Evolutionary conservation across 1,140 invertebrate species (phyloP).

Genomic region (Drosophila saltans): DNA sequence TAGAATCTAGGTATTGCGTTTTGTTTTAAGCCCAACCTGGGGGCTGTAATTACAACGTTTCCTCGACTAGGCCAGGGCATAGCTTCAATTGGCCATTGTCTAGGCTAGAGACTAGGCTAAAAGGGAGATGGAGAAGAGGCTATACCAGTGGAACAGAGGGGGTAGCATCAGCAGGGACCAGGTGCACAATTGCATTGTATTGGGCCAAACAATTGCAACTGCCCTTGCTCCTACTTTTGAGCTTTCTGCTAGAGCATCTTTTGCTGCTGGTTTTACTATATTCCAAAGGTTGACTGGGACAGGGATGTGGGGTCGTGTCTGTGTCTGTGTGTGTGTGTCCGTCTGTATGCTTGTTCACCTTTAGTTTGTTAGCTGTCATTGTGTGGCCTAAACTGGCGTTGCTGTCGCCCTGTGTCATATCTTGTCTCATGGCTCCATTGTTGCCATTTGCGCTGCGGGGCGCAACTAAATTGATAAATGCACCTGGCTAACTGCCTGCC

Average conservation of each 20-base stretch:
- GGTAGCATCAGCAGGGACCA: constrained; percentile 31
- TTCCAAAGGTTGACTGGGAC: background rate
- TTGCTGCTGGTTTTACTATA: constrained; percentile 57
- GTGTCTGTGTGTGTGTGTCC: background rate
- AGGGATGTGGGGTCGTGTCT: background rate
- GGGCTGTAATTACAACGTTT: constrained; percentile 75
- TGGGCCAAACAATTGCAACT: constrained; percentile 61
- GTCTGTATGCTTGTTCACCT: constrained; percentile 38
- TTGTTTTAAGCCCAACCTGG: constrained; percentile 50
- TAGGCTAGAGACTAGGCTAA: background rate
- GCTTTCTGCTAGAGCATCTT: background rate
- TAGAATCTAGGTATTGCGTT: constrained; percentile 30
- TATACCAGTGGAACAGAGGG: constrained; percentile 3
- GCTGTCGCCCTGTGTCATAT: constrained; percentile 54
- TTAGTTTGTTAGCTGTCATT: constrained; percentile 70
- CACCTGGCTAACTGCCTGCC: constrained; percentile 54
- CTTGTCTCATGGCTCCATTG: constrained; percentile 64
- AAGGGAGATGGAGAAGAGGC: background rate
- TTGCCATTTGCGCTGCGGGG: constrained; percentile 67
- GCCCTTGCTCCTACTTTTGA: constrained; percentile 25
- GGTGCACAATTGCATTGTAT: constrained; percentile 47
- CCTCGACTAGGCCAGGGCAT: constrained; percentile 30
- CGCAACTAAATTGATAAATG: constrained; percentile 77
- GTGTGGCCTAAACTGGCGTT: constrained; percentile 46
- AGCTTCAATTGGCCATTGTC: constrained; percentile 46